Evolutionary conservation across 2,113 vertebrate species (phyloP).

Genomic region (Otolemur garnettii): DNA sequence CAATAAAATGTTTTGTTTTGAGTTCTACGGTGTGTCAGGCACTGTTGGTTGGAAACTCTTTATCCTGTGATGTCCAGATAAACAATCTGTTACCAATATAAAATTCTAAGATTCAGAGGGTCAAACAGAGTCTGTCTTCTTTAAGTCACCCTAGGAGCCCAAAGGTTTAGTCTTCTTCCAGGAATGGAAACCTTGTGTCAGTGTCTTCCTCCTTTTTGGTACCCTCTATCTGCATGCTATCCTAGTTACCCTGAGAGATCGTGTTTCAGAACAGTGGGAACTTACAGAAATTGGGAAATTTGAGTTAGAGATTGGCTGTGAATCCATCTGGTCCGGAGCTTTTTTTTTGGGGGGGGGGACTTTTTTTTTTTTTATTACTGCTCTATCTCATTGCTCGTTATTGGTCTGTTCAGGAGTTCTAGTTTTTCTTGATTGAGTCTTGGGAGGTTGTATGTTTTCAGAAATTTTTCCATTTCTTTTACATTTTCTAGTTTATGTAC

Average conservation of each 20-base stretch:
- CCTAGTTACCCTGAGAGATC: not conserved
- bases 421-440: too few species aligned
- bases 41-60: not conserved
- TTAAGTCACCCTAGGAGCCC: not conserved
- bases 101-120: not conserved
- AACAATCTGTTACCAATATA: not conserved
- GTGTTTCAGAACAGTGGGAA: not conserved
- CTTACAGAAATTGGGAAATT: not conserved
- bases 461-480: too few species aligned
- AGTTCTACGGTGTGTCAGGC: not conserved
- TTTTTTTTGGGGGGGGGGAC: too few species aligned
- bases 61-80: not conserved
- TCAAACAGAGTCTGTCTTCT: not conserved
- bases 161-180: not conserved
- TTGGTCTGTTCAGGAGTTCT: too few species aligned
- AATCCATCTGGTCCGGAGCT: too few species aligned
- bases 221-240: not conserved
- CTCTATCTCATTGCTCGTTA: too few species aligned
- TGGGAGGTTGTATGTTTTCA: too few species aligned
- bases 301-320: not conserved
- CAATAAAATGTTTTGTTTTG: not conserved
- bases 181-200: not conserved
- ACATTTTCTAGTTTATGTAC: too few species aligned
- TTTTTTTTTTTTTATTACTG: too few species aligned
- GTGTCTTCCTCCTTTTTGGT: not conserved